Evolutionary conservation across 2,113 vertebrate species (phyloP).

Genomic region (Conger conger): DNA sequence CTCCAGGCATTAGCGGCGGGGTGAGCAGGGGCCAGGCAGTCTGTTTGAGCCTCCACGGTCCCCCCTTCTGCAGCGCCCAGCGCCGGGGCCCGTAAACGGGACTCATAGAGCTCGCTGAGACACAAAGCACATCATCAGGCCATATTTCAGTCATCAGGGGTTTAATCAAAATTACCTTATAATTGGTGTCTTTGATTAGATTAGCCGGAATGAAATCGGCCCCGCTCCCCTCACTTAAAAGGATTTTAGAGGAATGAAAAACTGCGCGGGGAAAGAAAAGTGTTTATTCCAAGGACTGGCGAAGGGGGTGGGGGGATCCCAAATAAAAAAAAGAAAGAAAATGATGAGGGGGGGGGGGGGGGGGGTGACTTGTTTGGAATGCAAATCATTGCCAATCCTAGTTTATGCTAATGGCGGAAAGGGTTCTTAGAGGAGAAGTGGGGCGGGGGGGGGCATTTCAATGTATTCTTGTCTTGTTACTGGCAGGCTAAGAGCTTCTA

Average conservation of each 20-base stretch:
- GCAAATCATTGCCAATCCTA: slow-evolving; percentile 82
- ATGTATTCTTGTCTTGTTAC: slow-evolving; percentile 95
- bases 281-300: slow-evolving; percentile 52
- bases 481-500: slow-evolving; percentile 90
- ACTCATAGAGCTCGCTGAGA: neutral
- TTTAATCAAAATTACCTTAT: slow-evolving; percentile 64
- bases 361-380: slow-evolving; percentile 73
- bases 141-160: slow-evolving; percentile 54
- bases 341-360: slow-evolving; percentile 1
- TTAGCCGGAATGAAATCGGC: slow-evolving; percentile 62
- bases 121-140: slow-evolving; percentile 28
- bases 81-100: neutral
- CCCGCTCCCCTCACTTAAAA: slow-evolving; percentile 50
- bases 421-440: neutral
- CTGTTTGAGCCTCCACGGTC: slow-evolving; percentile 53
- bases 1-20: slow-evolving; percentile 77
- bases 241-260: slow-evolving; percentile 59
- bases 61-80: neutral
- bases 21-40: slow-evolving; percentile 82
- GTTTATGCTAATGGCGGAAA: slow-evolving; percentile 84
- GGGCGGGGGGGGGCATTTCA: slow-evolving; percentile 82
- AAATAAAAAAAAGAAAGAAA: slow-evolving; percentile 29
- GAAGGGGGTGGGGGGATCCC: slow-evolving; percentile 50
- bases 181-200: slow-evolving; percentile 67
- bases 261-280: slow-evolving; percentile 39